Evolutionary conservation across 2,797 vertebrate genomes (phyloP).

Genomic region (Enteromius fasciolatus): DNA sequence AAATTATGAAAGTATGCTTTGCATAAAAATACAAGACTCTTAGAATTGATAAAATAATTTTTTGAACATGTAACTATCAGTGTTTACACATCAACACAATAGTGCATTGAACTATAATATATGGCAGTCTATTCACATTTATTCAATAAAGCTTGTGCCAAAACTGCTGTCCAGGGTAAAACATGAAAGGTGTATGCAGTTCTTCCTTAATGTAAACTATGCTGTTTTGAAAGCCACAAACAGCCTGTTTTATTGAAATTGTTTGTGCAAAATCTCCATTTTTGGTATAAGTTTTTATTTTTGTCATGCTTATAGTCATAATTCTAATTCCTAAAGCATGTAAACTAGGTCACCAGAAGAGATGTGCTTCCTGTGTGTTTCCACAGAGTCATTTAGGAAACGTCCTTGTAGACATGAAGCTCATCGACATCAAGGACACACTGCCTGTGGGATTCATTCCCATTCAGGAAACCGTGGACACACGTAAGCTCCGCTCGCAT

Average conservation of each 20-base stretch:
- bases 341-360: background rate
- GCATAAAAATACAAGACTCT: background rate
- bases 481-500: constrained; percentile 82
- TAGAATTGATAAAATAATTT: background rate
- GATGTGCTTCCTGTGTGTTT: constrained; percentile 32
- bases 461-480: constrained; percentile 96
- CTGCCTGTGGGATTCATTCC: constrained; percentile 97
- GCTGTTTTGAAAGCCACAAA: background rate
- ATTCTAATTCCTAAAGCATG: background rate
- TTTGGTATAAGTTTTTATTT: background rate
- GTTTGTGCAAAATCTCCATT: background rate
- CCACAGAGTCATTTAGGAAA: constrained; percentile 95
- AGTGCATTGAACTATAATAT: background rate
- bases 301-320: background rate
- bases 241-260: background rate
- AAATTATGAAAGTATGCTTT: background rate
- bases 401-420: constrained; percentile 97
- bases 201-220: background rate
- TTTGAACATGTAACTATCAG: background rate
- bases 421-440: constrained; percentile 98
- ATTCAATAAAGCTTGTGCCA: background rate
- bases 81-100: background rate
- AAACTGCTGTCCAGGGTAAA: background rate
- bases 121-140: background rate
- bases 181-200: background rate